These are phyloP conservation scores for Enhydra lutris DNA, from an alignment of 2,113 vertebrate genomes.

Conservation along the genomic window DNA sequence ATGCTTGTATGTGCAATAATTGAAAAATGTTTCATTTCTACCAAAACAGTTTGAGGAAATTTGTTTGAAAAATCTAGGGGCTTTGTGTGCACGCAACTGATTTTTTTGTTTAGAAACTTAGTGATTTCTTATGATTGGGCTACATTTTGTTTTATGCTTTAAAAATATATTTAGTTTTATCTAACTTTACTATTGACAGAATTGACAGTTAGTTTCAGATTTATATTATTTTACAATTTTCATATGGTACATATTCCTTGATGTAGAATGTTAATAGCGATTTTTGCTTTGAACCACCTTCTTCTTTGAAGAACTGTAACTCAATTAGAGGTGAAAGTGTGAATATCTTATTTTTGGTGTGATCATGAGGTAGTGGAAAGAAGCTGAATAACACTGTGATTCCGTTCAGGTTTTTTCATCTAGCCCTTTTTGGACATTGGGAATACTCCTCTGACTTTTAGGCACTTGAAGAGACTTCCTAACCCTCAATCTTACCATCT, in stretches of 20 bases:
- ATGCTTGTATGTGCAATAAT: not conserved
- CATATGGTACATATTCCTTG: not conserved
- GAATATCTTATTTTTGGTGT: not conserved
- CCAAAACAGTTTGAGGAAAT: not conserved
- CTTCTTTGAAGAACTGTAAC: not conserved
- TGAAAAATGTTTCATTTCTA: slow-evolving; percentile 30
- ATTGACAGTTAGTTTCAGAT: slow-evolving; percentile 10
- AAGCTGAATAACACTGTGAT: not conserved
- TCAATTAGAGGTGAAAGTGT: not conserved
- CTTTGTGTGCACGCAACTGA: not conserved
- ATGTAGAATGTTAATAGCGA: not conserved
- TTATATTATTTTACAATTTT: not conserved
- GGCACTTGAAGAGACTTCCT: not conserved
- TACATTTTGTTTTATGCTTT: not conserved
- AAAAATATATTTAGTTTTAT: not conserved
- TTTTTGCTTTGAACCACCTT: not conserved
- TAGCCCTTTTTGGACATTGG: not conserved
- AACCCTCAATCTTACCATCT: not conserved
- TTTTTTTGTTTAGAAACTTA: not conserved
- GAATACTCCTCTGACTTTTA: not conserved
- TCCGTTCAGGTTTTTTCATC: not conserved
- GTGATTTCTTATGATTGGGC: not conserved
- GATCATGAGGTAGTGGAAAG: not conserved
- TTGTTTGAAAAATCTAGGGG: slow-evolving; percentile 35
- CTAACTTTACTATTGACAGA: slow-evolving; percentile 8